phyloP scores from a whole-genome alignment of 2,888 invertebrate genomes.

The Zaprionus bogoriensis region DNA sequence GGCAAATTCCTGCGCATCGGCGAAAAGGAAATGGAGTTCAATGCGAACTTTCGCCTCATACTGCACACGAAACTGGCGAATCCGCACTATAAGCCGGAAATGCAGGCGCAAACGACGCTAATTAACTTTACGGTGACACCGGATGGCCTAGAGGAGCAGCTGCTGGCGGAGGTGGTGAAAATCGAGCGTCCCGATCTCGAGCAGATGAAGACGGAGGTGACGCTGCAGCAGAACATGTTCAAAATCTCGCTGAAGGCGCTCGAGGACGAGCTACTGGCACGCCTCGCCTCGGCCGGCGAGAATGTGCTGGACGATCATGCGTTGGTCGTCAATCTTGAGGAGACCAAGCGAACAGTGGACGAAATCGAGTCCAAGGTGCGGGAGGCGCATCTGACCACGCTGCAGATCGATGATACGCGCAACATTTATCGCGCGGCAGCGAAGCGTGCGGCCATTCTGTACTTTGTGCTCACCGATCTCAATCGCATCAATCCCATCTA shows the following conservation, averaged over 20 bases:
- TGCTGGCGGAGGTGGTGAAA: slow-evolving; percentile 96
- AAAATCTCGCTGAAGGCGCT: slow-evolving; percentile 95
- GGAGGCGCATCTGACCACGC: slow-evolving; percentile 93
- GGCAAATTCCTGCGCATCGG: slow-evolving; percentile 92
- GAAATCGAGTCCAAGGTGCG: slow-evolving; percentile 94
- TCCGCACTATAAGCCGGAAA: slow-evolving; percentile 98
- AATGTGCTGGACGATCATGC: slow-evolving; percentile 95
- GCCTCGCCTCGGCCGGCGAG: slow-evolving; percentile 94
- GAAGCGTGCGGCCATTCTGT: slow-evolving; percentile 92
- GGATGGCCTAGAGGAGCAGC: slow-evolving; percentile 97
- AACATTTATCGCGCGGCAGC: slow-evolving; percentile 95
- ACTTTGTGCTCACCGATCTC: slow-evolving; percentile 96
- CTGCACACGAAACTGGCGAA: slow-evolving; percentile 97
- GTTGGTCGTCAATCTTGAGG: slow-evolving; percentile 95
- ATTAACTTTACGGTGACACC: slow-evolving; percentile 98
- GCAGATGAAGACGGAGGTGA: slow-evolving; percentile 90
- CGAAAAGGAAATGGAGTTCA: slow-evolving; percentile 95
- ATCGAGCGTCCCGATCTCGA: slow-evolving; percentile 96
- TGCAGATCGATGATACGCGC: slow-evolving; percentile 95
- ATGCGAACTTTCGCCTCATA: slow-evolving; percentile 91
- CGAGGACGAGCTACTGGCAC: slow-evolving; percentile 94
- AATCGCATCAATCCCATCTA: slow-evolving; percentile 97
- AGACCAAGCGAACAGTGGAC: slow-evolving; percentile 95
- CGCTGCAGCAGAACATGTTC: slow-evolving; percentile 96
- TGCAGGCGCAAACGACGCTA: slow-evolving; percentile 97